phyloP scores from a whole-genome alignment of 2,888 invertebrate genomes.

The Helicoverpa assulta region DNA sequence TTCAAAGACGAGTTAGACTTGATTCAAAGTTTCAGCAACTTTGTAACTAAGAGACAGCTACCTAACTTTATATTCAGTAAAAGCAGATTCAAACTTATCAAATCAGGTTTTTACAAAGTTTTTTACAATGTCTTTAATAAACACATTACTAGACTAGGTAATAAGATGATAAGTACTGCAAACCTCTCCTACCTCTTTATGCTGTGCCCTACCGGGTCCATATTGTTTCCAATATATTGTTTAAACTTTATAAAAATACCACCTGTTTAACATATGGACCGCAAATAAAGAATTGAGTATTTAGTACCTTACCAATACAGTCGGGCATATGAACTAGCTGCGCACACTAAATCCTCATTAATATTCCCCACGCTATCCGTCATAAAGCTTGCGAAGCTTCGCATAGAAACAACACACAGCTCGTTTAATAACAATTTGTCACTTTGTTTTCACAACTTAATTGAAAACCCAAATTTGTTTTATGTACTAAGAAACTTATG shows the following conservation, averaged over 20 bases:
- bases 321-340: conserved; percentile 15
- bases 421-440: conserved; percentile 29
- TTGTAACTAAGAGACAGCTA: background rate
- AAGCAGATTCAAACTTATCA: background rate
- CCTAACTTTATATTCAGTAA: background rate
- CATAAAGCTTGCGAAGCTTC: conserved; percentile 25
- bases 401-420: conserved; percentile 24
- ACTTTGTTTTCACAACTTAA: conserved; percentile 13
- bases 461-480: conserved; percentile 4
- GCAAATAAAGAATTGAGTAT: too few species aligned
- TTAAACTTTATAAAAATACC: too few species aligned
- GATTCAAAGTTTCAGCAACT: background rate
- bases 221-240: too few species aligned
- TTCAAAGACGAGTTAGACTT: background rate
- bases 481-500: background rate
- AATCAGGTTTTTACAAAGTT: too few species aligned
- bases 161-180: too few species aligned
- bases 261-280: too few species aligned
- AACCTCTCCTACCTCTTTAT: too few species aligned
- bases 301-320: background rate
- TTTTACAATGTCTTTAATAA: too few species aligned
- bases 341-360: conserved; percentile 38
- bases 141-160: too few species aligned
- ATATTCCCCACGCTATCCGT: conserved; percentile 36
- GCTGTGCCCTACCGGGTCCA: too few species aligned